Conservation (phyloP, 30 jellyfish, hydroid and myxozoan genomes). For the Aurelia sp. region DNA sequence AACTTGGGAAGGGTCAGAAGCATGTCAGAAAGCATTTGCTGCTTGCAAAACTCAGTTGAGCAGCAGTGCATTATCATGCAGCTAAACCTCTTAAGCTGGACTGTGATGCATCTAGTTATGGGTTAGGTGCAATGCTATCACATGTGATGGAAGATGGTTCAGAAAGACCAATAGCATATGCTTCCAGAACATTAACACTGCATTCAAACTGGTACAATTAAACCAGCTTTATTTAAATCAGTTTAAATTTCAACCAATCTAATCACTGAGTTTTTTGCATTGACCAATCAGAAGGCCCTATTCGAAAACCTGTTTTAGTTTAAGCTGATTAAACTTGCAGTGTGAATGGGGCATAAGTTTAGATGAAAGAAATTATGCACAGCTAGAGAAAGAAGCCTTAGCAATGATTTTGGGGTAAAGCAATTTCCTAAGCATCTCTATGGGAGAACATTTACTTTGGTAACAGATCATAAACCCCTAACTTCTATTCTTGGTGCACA, state of each 20-base stretch:
- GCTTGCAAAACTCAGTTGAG: slow-evolving; percentile 8
- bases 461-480: slow-evolving; percentile 83
- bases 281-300: too few species aligned
- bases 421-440: slow-evolving; percentile 75
- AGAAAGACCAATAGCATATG: too few species aligned
- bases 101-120: slow-evolving; percentile 80
- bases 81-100: slow-evolving; percentile 23
- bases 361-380: slow-evolving; percentile 69
- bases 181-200: slow-evolving; percentile 58
- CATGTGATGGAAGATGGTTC: slow-evolving; percentile 60
- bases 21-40: too few species aligned
- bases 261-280: too few species aligned
- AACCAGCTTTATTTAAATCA: too few species aligned
- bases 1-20: slow-evolving; percentile 42
- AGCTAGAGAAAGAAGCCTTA: slow-evolving; percentile 72
- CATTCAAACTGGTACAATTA: too few species aligned
- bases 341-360: too few species aligned
- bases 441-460: slow-evolving; percentile 73
- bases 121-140: slow-evolving; percentile 84
- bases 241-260: too few species aligned
- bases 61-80: slow-evolving; percentile 75
- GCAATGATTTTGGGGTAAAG: slow-evolving; percentile 79
- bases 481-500: too few species aligned
- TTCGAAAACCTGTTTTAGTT: too few species aligned
- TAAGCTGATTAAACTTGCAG: too few species aligned